Base-by-base conservation (phyloP, 2,888 invertebrate genomes). In the Zaprionus obscuricornis region DNA sequence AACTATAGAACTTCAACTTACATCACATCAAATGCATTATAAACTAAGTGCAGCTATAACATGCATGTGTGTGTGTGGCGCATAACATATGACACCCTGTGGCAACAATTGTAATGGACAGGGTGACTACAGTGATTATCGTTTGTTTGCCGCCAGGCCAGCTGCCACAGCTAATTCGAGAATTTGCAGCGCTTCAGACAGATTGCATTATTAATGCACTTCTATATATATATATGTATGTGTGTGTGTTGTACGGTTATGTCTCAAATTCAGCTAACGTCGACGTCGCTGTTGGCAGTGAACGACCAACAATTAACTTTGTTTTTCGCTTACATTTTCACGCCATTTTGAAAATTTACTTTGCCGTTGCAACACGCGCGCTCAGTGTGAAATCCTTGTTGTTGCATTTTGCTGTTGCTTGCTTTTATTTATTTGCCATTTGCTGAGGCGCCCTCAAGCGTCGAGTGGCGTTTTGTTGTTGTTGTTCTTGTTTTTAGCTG, bases 321-420 rank as follows among this genome's bases (percentile, higher is more conserved):
- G 66, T 71, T 77, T 76, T 74, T 73, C 71, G 68, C 68, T 65
- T 68, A 81, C 74, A 81, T 77, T 77, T 77, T 77, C 76, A 77
- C 81, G 81, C 79, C 56, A 73, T 75, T 79, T 73, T 76, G 51
- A 54, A n/a, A 69, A 69, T 69, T 69, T 60, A 56, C 65, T 65
- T 68, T 68, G 46, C 63, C 45, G 56, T 46, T 51, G 46, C 45
- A 54, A 8, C 8, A 4, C 5, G 4, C 24, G 59, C 42, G 24
- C 24, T 39, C 24, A 47, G 34, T 10, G n/a, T 29, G 5, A 8
- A n/a, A n/a, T 18, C 43, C 18, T 46, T 33, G 31, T 31, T 37
- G 22, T 51, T 36, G 10, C 36, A n/a, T 13, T 24, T 31, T 56
- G 34, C 11, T 31, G 27, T 13, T 46, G 46, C 34, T 40, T 13